Percentiles rank a stretch among this genome's conserved stretches.
These are phyloP conservation scores for Synanceia verrucosa DNA, from an alignment of 2,797 vertebrate genomes.

Conservation along the genomic window DNA sequence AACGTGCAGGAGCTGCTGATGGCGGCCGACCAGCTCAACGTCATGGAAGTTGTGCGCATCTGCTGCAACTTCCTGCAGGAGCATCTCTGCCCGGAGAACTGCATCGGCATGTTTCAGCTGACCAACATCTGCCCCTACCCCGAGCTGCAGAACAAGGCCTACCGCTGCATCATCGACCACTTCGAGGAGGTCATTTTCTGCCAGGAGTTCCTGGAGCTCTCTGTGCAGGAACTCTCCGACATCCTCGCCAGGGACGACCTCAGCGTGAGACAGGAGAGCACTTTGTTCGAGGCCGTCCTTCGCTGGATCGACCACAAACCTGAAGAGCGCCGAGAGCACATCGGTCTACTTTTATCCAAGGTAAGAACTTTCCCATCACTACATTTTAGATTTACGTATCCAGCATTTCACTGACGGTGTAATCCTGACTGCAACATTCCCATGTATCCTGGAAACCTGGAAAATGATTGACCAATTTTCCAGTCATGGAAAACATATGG, in stretches of 20 bases:
- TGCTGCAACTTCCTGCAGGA: constrained; percentile 21
- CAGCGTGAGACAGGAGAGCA: constrained; percentile 31
- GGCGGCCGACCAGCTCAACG: constrained; percentile 15
- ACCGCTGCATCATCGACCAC: neutral
- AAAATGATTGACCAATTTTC: too few species aligned
- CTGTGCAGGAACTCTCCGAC: constrained; percentile 3
- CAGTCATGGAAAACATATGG: too few species aligned
- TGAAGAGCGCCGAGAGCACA: constrained; percentile 2
- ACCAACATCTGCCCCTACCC: constrained; percentile 8
- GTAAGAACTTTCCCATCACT: constrained; percentile 9
- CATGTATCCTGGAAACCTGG: too few species aligned
- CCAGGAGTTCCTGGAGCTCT: constrained; percentile 29
- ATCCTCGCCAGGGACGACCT: constrained; percentile 28
- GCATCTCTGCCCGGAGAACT: constrained; percentile 28
- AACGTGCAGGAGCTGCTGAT: constrained; percentile 26
- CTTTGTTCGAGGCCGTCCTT: constrained; percentile 13
- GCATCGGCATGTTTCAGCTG: constrained; percentile 36
- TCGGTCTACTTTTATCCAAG: constrained; percentile 18
- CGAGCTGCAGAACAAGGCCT: neutral
- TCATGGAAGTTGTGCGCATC: neutral
- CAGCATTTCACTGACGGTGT: neutral
- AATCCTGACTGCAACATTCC: too few species aligned
- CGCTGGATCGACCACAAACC: constrained; percentile 16
- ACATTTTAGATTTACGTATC: neutral
- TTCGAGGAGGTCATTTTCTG: constrained; percentile 25